These are phyloP conservation scores for Petrocephalus schoutedeni DNA, from an alignment of 2,797 vertebrate species.

Conservation along the genomic window DNA sequence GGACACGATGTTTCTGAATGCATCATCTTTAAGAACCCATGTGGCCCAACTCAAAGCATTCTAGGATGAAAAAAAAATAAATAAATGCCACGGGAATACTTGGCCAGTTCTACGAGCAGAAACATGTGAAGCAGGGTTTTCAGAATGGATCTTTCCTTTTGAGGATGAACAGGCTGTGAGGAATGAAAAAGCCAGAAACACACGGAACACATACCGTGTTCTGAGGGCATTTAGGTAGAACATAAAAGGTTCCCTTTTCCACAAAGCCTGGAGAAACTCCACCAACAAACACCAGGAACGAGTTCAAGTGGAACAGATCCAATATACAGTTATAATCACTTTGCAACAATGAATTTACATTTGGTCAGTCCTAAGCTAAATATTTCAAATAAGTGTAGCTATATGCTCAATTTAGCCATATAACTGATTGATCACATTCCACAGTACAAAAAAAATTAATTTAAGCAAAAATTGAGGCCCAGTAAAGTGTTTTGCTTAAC, in stretches of 20 bases:
- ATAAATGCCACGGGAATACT: background rate
- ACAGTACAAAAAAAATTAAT: background rate
- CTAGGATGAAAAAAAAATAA: background rate
- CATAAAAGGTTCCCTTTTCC: background rate
- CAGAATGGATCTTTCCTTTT: background rate
- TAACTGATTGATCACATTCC: background rate
- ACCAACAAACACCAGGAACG: background rate
- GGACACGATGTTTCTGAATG: background rate
- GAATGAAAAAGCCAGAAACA: background rate
- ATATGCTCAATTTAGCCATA: background rate
- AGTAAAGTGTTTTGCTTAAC: background rate
- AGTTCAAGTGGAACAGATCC: background rate
- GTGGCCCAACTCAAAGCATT: background rate
- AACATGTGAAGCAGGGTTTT: background rate
- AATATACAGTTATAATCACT: background rate
- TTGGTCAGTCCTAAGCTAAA: background rate
- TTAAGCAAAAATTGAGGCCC: background rate
- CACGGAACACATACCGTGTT: background rate
- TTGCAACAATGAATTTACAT: background rate
- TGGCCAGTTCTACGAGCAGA: background rate
- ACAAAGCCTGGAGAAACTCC: background rate
- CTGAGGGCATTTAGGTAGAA: background rate
- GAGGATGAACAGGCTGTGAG: background rate
- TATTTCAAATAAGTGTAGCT: background rate
- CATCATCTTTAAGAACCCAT: background rate